A percentile compares a stretch with the other conserved stretches of the same genome.
phyloP scores from a whole-genome alignment of 2,888 invertebrate species.

The Ochropleura plecta region DNA sequence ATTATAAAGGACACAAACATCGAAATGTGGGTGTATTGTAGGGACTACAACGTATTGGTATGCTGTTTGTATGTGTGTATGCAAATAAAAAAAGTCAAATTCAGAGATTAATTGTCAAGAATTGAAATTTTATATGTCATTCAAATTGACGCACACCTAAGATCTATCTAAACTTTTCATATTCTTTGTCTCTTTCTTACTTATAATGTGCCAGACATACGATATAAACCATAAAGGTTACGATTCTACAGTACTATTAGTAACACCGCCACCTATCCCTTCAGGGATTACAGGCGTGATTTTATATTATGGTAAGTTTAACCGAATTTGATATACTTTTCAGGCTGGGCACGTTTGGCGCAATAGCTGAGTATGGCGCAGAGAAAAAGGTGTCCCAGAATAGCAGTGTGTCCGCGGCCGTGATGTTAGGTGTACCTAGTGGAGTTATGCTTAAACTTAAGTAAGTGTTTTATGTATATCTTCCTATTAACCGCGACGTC shows the following conservation, averaged over 20 bases:
- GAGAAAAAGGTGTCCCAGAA: slow-evolving; percentile 98
- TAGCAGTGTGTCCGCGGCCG: slow-evolving; percentile 96
- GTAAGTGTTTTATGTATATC: slow-evolving; percentile 83
- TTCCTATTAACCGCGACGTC: not conserved
- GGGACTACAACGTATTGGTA: not conserved
- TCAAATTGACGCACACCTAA: not conserved
- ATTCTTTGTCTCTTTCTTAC: not conserved
- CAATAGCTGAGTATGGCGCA: slow-evolving; percentile 96
- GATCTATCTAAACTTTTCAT: not conserved
- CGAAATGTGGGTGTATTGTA: not conserved
- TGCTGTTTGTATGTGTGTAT: not conserved
- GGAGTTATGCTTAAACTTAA: slow-evolving; percentile 97
- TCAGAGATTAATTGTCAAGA: not conserved
- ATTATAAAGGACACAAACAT: not conserved
- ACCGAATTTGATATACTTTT: slow-evolving; percentile 37
- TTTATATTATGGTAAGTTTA: not conserved
- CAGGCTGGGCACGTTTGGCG: slow-evolving; percentile 96
- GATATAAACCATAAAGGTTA: not conserved
- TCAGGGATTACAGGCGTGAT: no score
- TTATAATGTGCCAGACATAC: not conserved
- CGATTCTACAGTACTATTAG: not conserved
- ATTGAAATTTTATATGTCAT: not conserved
- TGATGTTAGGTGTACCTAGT: slow-evolving; percentile 95
- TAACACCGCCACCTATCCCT: not conserved
- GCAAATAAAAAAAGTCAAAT: not conserved